These are phyloP conservation scores for Clarias batrachus DNA, from an alignment of 2,113 vertebrate species.

Conservation along the genomic window DNA sequence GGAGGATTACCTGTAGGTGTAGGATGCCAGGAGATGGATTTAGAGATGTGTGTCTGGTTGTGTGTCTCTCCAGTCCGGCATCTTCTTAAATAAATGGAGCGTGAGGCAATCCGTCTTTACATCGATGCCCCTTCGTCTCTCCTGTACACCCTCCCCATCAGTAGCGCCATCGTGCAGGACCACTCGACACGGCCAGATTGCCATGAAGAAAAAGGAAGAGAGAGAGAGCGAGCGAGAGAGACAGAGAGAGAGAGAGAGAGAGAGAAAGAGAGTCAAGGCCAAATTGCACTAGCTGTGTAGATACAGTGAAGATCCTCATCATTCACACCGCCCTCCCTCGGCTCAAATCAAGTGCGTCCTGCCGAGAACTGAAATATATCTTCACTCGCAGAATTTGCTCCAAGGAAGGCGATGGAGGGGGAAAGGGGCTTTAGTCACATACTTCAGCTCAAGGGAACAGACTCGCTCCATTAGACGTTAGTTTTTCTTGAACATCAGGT, in stretches of 20 bases:
- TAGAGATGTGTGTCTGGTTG: not conserved
- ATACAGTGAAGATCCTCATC: constrained; percentile 63
- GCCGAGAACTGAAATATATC: constrained; percentile 56
- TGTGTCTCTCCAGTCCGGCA: constrained; percentile 12
- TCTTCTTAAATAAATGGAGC: constrained; percentile 23
- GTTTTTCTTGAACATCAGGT: constrained; percentile 9
- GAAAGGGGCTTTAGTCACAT: constrained; percentile 13
- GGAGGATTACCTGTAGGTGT: not conserved
- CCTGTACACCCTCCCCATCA: constrained; percentile 20
- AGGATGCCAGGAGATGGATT: not conserved
- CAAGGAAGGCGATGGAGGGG: constrained; percentile 9
- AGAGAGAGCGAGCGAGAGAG: constrained; percentile 14
- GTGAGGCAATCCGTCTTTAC: constrained; percentile 29
- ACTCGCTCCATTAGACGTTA: constrained; percentile 10
- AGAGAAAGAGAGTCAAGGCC: constrained; percentile 37
- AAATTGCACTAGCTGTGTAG: constrained; percentile 66
- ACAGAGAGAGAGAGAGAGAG: constrained; percentile 26
- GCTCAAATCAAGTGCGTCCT: constrained; percentile 72
- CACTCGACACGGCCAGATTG: constrained; percentile 17
- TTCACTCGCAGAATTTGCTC: constrained; percentile 50
- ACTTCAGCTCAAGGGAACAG: constrained; percentile 24
- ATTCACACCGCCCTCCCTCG: constrained; percentile 68
- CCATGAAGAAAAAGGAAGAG: not conserved
- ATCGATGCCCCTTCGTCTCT: constrained; percentile 26
- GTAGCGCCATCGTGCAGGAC: constrained; percentile 29